phyloP scores from a whole-genome alignment of 1,140 invertebrate species.

The Rhopalosiphum maidis region DNA sequence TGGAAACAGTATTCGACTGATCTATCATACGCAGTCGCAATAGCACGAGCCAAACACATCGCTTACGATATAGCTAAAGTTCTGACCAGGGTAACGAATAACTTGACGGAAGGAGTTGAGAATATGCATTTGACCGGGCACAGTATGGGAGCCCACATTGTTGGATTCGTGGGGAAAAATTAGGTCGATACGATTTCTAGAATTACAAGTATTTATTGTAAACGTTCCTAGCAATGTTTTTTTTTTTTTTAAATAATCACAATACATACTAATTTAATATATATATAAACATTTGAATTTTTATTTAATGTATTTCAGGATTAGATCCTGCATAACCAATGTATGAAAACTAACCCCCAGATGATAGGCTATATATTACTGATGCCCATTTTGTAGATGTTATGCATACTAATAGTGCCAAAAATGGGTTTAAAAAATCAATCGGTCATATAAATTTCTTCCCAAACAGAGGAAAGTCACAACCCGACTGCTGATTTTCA shows the following conservation, averaged over 20 bases:
- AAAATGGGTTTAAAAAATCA: background rate
- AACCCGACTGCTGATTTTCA: conserved; percentile 61
- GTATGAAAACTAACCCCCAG: conserved; percentile 68
- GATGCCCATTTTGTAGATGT: conserved; percentile 78
- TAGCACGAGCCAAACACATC: conserved; percentile 51
- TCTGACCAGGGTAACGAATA: conserved; percentile 60
- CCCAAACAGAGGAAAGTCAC: conserved; percentile 62
- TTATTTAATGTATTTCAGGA: conserved; percentile 27
- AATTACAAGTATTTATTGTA: conserved; percentile 61
- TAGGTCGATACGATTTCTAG: conserved; percentile 62
- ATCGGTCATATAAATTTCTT: conserved; percentile 61
- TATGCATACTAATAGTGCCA: conserved; percentile 68
- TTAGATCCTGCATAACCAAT: conserved; percentile 76
- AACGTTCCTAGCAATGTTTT: background rate
- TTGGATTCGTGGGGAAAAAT: conserved; percentile 62
- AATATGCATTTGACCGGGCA: conserved; percentile 62
- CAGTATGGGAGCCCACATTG: conserved; percentile 63
- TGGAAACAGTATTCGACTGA: conserved; percentile 65
- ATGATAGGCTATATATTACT: conserved; percentile 67
- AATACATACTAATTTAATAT: background rate
- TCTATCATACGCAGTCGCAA: conserved; percentile 66
- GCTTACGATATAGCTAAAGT: conserved; percentile 58
- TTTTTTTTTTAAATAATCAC: background rate
- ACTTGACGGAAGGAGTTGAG: conserved; percentile 57
- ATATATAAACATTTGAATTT: background rate